Conservation (phyloP, 2,113 vertebrate genomes). For the Equus przewalskii region DNA sequence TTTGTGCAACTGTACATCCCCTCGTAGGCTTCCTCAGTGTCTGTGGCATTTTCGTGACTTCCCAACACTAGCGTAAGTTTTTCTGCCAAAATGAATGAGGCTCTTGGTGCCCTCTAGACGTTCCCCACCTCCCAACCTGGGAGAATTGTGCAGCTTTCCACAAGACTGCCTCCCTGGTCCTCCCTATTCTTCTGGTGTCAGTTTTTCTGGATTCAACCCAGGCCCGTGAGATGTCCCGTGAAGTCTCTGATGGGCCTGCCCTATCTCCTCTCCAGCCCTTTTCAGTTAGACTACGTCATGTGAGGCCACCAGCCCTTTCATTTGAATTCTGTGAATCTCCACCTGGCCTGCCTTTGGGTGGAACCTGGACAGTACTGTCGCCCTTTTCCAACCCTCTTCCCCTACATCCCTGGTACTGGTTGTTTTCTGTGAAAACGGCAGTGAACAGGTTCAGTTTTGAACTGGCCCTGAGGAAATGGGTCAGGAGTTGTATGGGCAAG, state of each 20-base stretch:
- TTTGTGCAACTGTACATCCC: conserved; percentile 64
- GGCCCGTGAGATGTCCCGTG: background rate
- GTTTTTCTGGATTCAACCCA: background rate
- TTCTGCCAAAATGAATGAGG: conserved; percentile 63
- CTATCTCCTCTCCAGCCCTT: background rate
- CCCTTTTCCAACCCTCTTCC: background rate
- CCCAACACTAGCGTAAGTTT: conserved; percentile 63
- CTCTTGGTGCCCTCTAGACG: conserved; percentile 38
- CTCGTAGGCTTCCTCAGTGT: conserved; percentile 48
- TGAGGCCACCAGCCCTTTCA: conserved; percentile 17
- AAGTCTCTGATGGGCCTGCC: background rate
- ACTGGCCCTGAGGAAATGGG: conserved; percentile 49
- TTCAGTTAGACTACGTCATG: background rate
- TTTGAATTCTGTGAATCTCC: conserved; percentile 76
- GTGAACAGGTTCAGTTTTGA: conserved; percentile 58
- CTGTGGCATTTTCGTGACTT: conserved; percentile 66
- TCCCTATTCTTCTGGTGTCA: background rate
- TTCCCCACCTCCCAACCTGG: background rate
- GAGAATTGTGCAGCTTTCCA: conserved; percentile 34
- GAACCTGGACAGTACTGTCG: conserved; percentile 26
- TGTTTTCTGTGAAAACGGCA: conserved; percentile 83
- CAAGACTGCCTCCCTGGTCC: background rate
- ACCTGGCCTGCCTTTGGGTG: background rate
- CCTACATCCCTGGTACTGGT: conserved; percentile 36
- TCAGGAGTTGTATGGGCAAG: conserved; percentile 58